These are phyloP conservation scores for Sula dactylatra DNA, from an alignment of 2,113 vertebrate species.

Conservation along the genomic window DNA sequence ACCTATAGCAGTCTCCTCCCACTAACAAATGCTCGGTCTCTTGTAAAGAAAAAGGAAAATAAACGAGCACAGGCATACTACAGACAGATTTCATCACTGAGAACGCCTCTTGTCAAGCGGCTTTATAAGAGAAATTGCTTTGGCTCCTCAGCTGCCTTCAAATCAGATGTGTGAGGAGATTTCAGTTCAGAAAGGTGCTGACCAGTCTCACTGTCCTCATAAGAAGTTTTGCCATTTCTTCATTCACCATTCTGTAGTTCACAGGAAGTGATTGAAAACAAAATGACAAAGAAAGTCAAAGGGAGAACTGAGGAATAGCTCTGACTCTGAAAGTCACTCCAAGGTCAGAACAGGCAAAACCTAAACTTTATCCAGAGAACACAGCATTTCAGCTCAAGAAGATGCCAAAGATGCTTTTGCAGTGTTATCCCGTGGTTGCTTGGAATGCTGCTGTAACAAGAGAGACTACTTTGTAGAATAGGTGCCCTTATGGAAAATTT, in stretches of 20 bases:
- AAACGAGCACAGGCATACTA: background rate
- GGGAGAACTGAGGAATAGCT: background rate
- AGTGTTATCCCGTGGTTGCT: background rate
- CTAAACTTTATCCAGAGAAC: background rate
- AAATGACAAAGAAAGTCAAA: background rate
- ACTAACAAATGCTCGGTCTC: background rate
- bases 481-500: background rate
- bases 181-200: background rate
- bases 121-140: conserved; percentile 9
- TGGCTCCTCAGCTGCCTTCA: background rate
- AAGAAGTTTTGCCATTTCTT: conserved; percentile 1
- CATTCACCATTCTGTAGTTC: background rate
- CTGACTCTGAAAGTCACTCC: background rate
- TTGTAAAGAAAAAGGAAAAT: background rate
- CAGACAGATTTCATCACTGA: background rate
- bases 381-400: background rate
- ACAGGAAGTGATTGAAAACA: background rate
- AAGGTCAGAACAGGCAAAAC: background rate
- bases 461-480: background rate
- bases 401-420: background rate
- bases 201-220: background rate
- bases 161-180: background rate
- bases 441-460: background rate
- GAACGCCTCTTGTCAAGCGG: background rate
- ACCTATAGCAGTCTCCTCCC: background rate